Evolutionary conservation across 2,888 invertebrate species (phyloP), one percentile per base, ranked within the genome.

Genomic region (Girardia tigrina): DNA sequence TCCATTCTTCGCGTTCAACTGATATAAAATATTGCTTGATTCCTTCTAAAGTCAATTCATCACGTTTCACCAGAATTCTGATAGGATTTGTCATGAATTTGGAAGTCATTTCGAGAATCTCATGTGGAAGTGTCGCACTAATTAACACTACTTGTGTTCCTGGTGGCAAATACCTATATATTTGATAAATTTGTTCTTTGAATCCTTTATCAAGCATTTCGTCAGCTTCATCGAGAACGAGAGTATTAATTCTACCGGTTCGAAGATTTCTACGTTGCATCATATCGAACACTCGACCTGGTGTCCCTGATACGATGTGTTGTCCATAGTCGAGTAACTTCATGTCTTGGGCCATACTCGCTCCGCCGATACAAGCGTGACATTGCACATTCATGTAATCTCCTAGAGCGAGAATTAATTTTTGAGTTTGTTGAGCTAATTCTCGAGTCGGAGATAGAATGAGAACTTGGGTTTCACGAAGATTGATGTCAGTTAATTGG

Each of bases 11-110:
- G 70, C 95, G 88, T 85, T 98, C 97, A 0, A 99, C 97, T 26
- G 95, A 94, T 4, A 99, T 97, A 82, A 98, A 98, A 86, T 98
- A 98, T 85, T 99, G 98, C 85, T 97, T 98, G 79, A 98, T 95
- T 71, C 97, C 98, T 88, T 99, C 98, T 78, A 99, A 86, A 74
- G 98, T 98, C 90, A 99, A 89, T 87, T 98, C 98, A 87, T 98
- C 87, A 23, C 76, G 75, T 88, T 98, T 98, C n/a, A 99, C 97
- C 79, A 99, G 88, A 81, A 99, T 97, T 79, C 95, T 88, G 80
- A 99, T 92, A 0, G 98, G 98, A 84, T 98, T 95, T 20, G 95
- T 97, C 98, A 99, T 98, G 84, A 99, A 99, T 86, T 99, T 99
- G 78, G 91, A 92, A n/a, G 98, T 98, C 91, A 99, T 97, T 87